Conservation (phyloP, 2,888 invertebrate genomes). For the Caenorhabditis macrosperma region DNA sequence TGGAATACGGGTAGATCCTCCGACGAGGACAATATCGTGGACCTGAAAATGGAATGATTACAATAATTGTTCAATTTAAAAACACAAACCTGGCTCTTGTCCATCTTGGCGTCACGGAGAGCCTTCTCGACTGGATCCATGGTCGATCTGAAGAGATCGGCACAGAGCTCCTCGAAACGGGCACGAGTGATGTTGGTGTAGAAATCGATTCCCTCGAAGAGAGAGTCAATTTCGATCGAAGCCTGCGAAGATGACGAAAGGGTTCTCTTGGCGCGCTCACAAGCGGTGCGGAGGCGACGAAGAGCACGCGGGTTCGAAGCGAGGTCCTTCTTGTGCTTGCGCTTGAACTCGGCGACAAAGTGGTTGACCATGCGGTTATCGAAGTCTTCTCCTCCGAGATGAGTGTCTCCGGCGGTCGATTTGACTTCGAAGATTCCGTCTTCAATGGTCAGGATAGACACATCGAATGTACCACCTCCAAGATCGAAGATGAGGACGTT, state of each 20-base stretch:
- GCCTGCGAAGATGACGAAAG: conserved; percentile 83
- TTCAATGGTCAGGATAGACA: conserved; percentile 69
- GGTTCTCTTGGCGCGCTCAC: conserved; percentile 85
- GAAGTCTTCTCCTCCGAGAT: conserved; percentile 75
- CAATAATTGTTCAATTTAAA: background rate
- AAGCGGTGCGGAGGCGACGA: conserved; percentile 91
- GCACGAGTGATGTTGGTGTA: conserved; percentile 96
- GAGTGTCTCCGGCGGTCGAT: conserved; percentile 87
- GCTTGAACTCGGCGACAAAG: conserved; percentile 81
- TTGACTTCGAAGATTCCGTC: conserved; percentile 66
- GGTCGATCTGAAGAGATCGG: conserved; percentile 95
- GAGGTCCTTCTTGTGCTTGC: conserved; percentile 89
- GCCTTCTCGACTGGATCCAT: conserved; percentile 98
- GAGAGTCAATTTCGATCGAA: conserved; percentile 91
- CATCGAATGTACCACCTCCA: conserved; percentile 84
- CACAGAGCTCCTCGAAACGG: conserved; percentile 95
- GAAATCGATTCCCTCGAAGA: conserved; percentile 95
- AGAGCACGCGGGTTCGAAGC: conserved; percentile 90
- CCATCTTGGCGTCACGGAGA: conserved; percentile 94
- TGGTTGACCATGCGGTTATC: conserved; percentile 80
- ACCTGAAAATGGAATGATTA: background rate
- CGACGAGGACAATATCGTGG: background rate
- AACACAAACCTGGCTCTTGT: conserved; percentile 84
- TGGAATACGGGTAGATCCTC: background rate
- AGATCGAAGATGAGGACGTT: conserved; percentile 73